phyloP scores from a whole-genome alignment of 2,888 invertebrate genomes.

The Acronicta aceris region DNA sequence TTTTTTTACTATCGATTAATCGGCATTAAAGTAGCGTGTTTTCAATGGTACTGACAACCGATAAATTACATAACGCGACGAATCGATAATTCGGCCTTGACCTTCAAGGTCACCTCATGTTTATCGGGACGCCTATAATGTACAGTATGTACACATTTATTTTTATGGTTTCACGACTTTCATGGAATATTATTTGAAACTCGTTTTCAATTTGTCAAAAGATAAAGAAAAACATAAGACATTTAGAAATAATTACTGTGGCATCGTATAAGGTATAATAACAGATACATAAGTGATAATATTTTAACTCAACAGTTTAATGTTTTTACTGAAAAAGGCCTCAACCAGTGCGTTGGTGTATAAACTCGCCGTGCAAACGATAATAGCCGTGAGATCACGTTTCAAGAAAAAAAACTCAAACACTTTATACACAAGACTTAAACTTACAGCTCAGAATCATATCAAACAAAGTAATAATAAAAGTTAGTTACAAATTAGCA shows the following conservation, averaged over 20 bases:
- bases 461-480: slow-evolving; percentile 15
- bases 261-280: slow-evolving; percentile 30
- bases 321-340: slow-evolving; percentile 32
- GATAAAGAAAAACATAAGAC: slow-evolving; percentile 17
- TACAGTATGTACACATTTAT: slow-evolving; percentile 1
- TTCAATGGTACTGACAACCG: slow-evolving; percentile 21
- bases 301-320: slow-evolving; percentile 19
- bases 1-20: slow-evolving; percentile 17
- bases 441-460: slow-evolving; percentile 3
- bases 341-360: slow-evolving; percentile 33
- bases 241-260: slow-evolving; percentile 24
- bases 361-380: slow-evolving; percentile 27
- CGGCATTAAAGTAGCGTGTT: slow-evolving; percentile 10
- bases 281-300: slow-evolving; percentile 22
- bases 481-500: slow-evolving; percentile 10
- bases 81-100: slow-evolving; percentile 44
- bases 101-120: slow-evolving; percentile 39
- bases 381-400: slow-evolving; percentile 39
- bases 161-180: slow-evolving; percentile 1
- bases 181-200: neutral
- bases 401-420: slow-evolving; percentile 26
- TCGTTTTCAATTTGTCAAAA: no score
- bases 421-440: slow-evolving; percentile 14
- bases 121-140: slow-evolving; percentile 9
- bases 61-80: slow-evolving; percentile 23